Conservation (phyloP, 2,113 vertebrate genomes). For the Stegostoma tigrinum region DNA sequence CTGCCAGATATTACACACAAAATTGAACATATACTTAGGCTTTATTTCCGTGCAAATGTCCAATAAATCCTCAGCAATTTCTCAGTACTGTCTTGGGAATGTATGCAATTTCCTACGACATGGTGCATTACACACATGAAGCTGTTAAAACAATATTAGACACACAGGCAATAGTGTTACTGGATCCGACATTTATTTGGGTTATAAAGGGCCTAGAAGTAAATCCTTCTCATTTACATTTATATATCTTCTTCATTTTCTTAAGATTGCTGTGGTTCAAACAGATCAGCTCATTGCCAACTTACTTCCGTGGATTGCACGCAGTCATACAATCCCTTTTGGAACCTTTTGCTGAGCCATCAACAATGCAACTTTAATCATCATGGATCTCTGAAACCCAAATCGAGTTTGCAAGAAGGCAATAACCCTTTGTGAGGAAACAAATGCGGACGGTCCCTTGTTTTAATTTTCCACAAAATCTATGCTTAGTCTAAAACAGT, state of each 20-base stretch:
- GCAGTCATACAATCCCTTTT: neutral
- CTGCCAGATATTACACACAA: neutral
- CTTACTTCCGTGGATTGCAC: neutral
- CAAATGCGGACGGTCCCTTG: no score
- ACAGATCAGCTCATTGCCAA: neutral
- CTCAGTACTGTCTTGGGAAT: neutral
- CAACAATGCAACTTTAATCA: neutral
- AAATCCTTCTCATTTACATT: neutral
- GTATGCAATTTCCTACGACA: neutral
- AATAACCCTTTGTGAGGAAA: no score
- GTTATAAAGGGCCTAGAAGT: neutral
- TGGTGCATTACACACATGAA: constrained; percentile 6
- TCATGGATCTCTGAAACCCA: neutral
- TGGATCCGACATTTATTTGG: neutral
- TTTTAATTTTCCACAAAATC: no score
- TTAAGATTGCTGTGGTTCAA: neutral
- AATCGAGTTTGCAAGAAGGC: neutral
- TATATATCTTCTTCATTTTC: neutral
- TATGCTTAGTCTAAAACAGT: no score
- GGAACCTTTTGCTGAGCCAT: neutral
- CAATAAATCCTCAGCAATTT: constrained; percentile 14
- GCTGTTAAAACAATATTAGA: neutral
- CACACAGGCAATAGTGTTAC: neutral
- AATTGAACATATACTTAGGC: neutral
- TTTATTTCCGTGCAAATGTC: constrained; percentile 29